A percentile compares a stretch with the other conserved stretches of the same genome.
These are phyloP conservation scores for Dascyllus trimaculatus DNA, from an alignment of 2,113 vertebrate species.

Conservation along the genomic window DNA sequence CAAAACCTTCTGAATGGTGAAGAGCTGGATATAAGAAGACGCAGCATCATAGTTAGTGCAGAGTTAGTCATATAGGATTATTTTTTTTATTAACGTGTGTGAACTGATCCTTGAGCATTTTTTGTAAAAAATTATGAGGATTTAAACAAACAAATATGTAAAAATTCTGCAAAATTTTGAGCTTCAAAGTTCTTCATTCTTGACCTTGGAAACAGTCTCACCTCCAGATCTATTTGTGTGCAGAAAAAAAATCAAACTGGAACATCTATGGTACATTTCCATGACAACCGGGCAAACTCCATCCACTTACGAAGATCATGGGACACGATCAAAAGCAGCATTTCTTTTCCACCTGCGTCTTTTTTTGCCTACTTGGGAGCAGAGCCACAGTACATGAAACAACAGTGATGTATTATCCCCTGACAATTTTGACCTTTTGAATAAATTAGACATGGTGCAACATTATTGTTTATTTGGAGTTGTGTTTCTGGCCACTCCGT, in stretches of 20 bases:
- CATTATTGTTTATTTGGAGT: background rate
- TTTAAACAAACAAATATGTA: background rate
- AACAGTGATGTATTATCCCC: too few species aligned
- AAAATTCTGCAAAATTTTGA: background rate
- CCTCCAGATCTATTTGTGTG: background rate
- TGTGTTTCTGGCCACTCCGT: background rate
- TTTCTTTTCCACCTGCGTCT: too few species aligned
- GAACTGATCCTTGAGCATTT: background rate
- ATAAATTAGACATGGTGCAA: too few species aligned
- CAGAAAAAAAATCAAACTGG: background rate
- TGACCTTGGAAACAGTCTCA: conserved; percentile 3
- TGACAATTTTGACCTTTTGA: background rate
- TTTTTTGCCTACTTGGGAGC: background rate
- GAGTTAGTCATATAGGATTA: too few species aligned
- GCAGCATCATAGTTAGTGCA: background rate
- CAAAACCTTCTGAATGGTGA: conserved; percentile 98
- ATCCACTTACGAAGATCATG: background rate
- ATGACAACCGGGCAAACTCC: background rate
- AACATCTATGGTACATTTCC: background rate
- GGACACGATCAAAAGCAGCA: background rate
- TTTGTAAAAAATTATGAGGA: background rate
- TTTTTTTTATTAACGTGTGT: background rate
- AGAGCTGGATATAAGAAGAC: conserved; percentile 85
- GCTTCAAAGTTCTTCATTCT: background rate
- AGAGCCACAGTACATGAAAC: background rate